Conservation (phyloP, 2,113 vertebrate species). For the Phrynosoma platyrhinos region DNA sequence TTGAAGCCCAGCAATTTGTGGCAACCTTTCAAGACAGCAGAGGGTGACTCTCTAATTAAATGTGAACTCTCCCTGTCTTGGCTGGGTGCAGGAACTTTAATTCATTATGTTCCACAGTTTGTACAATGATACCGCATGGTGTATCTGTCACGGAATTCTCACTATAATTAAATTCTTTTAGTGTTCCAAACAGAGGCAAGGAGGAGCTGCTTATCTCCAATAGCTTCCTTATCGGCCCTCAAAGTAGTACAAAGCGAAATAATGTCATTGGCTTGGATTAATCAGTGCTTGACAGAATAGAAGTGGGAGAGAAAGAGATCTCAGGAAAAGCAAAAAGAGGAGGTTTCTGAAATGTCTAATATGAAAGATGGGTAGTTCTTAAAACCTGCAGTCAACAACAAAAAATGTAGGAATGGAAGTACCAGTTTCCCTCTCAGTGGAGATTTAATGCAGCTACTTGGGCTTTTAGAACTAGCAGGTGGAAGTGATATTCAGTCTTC, state of each 20-base stretch:
- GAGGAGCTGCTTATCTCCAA: conserved; percentile 38
- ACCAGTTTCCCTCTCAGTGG: neutral
- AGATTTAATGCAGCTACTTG: no score
- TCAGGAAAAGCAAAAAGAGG: neutral
- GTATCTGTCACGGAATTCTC: conserved; percentile 38
- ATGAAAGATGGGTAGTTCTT: neutral
- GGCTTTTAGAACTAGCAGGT: neutral
- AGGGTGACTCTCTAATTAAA: conserved; percentile 10
- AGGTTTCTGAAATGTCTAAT: neutral
- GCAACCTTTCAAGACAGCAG: neutral
- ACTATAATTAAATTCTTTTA: conserved; percentile 38
- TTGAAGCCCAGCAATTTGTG: conserved; percentile 5
- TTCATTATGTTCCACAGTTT: conserved; percentile 26
- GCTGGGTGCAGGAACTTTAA: neutral
- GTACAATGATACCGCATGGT: conserved; percentile 16
- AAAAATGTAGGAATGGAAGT: neutral
- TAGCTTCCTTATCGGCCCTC: conserved; percentile 34
- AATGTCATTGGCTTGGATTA: conserved; percentile 16
- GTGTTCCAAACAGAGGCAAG: conserved; percentile 28
- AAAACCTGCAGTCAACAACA: neutral
- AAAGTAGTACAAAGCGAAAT: neutral
- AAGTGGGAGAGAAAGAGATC: neutral
- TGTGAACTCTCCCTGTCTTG: conserved; percentile 6
- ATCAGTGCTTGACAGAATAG: conserved; percentile 21
- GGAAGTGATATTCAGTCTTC: neutral